These are phyloP conservation scores for Teleogryllus oceanicus DNA, from an alignment of 2,888 invertebrate species.

Conservation along the genomic window DNA sequence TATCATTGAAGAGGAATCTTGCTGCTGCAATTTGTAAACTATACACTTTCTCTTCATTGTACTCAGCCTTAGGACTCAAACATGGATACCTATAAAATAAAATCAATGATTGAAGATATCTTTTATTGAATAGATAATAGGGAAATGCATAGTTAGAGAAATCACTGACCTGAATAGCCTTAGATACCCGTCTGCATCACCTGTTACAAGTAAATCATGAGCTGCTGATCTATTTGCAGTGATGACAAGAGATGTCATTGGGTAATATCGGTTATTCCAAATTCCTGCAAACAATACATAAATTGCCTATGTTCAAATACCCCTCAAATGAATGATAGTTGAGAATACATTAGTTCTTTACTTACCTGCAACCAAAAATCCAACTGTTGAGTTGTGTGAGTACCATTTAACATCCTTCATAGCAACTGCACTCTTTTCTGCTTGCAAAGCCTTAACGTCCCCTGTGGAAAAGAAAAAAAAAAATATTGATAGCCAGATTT, in stretches of 20 bases:
- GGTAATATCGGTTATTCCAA: conserved; percentile 88
- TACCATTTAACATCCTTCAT: conserved; percentile 91
- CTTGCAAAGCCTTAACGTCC: conserved; percentile 83
- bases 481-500: too few species aligned
- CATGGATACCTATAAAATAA: conserved; percentile 68
- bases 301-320: neutral
- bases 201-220: conserved; percentile 77
- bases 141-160: neutral
- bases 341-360: conserved; percentile 23
- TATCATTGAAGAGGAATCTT: conserved; percentile 81
- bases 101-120: neutral
- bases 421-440: conserved; percentile 81
- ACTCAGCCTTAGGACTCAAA: conserved; percentile 79
- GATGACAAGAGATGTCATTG: conserved; percentile 76
- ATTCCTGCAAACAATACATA: conserved; percentile 56
- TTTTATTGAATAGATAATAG: too few species aligned
- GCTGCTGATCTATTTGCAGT: conserved; percentile 78
- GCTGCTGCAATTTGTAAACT: conserved; percentile 76
- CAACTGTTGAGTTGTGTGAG: conserved; percentile 81
- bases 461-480: conserved; percentile 51
- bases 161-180: conserved; percentile 69
- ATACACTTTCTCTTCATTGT: conserved; percentile 84
- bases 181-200: conserved; percentile 86
- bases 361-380: conserved; percentile 79
- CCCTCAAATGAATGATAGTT: neutral